Conservation (phyloP, 2,113 vertebrate species). For the Gnathonemus longibarbis region DNA sequence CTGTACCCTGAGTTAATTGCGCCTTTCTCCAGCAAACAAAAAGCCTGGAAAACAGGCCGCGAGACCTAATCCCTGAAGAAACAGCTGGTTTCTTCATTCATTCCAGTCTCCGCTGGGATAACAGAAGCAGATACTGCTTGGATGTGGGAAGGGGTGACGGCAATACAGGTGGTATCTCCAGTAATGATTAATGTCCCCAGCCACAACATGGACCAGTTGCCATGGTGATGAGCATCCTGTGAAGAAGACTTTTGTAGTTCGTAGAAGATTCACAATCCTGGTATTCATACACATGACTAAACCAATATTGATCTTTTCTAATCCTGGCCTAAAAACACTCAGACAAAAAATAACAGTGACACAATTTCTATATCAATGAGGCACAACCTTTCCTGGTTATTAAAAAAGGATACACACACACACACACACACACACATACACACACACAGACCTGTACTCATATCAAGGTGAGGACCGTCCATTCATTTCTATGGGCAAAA, state of each 20-base stretch:
- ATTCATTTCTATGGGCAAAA: too few relatives aligned
- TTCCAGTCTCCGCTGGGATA: not conserved
- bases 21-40: not conserved
- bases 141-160: not conserved
- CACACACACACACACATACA: not conserved
- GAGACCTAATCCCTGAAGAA: not conserved
- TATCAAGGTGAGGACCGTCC: too few relatives aligned
- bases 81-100: not conserved
- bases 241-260: not conserved
- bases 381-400: not conserved
- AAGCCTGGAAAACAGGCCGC: not conserved
- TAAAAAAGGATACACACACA: not conserved
- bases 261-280: not conserved
- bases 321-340: constrained; percentile 10
- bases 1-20: not conserved
- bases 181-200: constrained; percentile 21
- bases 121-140: not conserved
- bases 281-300: not conserved
- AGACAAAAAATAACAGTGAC: not conserved
- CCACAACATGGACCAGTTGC: constrained; percentile 8
- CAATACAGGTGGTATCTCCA: not conserved
- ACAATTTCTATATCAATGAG: not conserved
- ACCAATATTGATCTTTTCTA: constrained; percentile 4
- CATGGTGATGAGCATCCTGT: constrained; percentile 15
- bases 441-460: not conserved